Evolutionary conservation across 2,797 vertebrate genomes (phyloP).

Genomic region (Naso thynnoides): DNA sequence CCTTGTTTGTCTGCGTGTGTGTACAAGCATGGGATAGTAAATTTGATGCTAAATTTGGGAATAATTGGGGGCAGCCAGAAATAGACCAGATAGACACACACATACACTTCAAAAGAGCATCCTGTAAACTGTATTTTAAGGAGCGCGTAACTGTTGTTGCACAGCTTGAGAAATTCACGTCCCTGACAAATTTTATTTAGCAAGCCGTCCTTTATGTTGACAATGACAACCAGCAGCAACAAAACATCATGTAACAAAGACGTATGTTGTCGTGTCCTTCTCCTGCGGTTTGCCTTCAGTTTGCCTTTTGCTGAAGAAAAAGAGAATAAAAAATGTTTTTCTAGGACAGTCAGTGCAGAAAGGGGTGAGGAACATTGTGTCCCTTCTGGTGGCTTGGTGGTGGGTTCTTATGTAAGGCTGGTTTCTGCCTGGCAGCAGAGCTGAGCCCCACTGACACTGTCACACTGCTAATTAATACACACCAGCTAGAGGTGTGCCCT

Average conservation of each 20-base stretch:
- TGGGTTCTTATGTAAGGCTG: slow-evolving; percentile 72
- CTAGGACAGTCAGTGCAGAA: slow-evolving; percentile 30
- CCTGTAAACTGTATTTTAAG: slow-evolving; percentile 57
- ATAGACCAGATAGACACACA: slow-evolving; percentile 44
- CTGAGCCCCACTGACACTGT: slow-evolving; percentile 59
- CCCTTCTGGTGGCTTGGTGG: slow-evolving; percentile 63
- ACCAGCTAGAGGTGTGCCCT: slow-evolving; percentile 57
- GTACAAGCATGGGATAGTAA: slow-evolving; percentile 45
- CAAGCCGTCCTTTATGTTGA: slow-evolving; percentile 18
- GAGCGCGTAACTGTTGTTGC: slow-evolving; percentile 15
- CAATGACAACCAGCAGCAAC: slow-evolving; percentile 4
- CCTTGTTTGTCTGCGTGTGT: slow-evolving; percentile 9
- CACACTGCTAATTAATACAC: slow-evolving; percentile 67
- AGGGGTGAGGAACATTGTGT: slow-evolving; percentile 68
- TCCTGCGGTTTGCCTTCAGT: slow-evolving; percentile 38
- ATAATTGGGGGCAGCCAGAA: slow-evolving; percentile 58
- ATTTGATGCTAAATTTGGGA: slow-evolving; percentile 54
- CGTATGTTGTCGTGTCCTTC: slow-evolving; percentile 22
- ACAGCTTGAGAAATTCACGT: slow-evolving; percentile 33
- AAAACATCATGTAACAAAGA: slow-evolving; percentile 7
- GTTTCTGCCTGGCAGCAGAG: slow-evolving; percentile 71
- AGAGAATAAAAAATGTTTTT: neutral
- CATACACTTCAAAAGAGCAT: slow-evolving; percentile 52
- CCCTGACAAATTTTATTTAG: slow-evolving; percentile 37
- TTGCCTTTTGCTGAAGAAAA: slow-evolving; percentile 13